Percentiles rank a stretch among this genome's conserved stretches.
Evolutionary conservation across 2,113 vertebrate species (phyloP).

Genomic region (Clarias magur): DNA sequence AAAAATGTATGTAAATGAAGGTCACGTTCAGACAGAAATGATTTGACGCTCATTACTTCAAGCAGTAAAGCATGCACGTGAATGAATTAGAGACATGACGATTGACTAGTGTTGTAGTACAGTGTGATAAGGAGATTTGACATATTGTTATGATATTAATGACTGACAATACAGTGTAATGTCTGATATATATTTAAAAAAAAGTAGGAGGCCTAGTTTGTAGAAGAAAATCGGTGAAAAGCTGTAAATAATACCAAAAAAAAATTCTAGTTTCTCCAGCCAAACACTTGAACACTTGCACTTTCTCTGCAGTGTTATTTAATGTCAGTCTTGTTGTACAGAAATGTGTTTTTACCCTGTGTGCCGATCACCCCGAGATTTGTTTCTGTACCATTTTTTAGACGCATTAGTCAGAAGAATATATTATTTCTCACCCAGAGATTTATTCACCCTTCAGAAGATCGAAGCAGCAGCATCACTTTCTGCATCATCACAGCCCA

Average conservation of each 20-base stretch:
- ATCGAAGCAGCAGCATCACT: neutral
- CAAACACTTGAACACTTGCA: neutral
- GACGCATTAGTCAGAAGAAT: neutral
- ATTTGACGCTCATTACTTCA: neutral
- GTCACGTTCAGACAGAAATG: neutral
- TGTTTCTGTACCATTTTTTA: neutral
- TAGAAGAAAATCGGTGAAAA: neutral
- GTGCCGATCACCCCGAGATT: neutral
- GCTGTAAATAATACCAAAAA: too few species aligned
- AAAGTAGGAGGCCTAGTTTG: neutral
- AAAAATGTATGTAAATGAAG: slow-evolving; percentile 20
- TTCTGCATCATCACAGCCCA: neutral
- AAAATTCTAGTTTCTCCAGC: neutral
- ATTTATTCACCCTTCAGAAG: neutral
- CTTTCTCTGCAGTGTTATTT: neutral
- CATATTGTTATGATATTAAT: neutral
- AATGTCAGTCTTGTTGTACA: neutral
- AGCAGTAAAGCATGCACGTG: neutral
- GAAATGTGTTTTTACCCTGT: neutral
- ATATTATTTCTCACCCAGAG: neutral
- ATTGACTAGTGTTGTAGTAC: neutral
- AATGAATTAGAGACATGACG: neutral
- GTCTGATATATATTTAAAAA: neutral
- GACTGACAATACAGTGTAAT: neutral
- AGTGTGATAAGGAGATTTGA: neutral